Evolutionary conservation across 2,888 invertebrate genomes (phyloP).

Genomic region (Polietes domitor): DNA sequence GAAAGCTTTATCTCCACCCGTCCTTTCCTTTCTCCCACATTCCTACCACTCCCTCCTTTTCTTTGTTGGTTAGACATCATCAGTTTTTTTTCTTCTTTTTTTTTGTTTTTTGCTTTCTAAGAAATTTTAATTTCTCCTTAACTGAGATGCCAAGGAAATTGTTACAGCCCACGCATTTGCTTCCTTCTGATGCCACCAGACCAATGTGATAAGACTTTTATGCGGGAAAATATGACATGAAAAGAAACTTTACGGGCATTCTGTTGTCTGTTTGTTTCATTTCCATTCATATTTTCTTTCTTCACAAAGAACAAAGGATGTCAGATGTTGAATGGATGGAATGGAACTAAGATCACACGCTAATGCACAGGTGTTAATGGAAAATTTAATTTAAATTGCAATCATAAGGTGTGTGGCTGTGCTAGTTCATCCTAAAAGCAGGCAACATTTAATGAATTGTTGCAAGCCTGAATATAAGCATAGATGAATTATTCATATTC

Average conservation of each 20-base stretch:
- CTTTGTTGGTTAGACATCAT: no score
- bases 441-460: not conserved
- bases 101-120: no score
- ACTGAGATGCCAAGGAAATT: no score
- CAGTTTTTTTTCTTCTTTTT: no score
- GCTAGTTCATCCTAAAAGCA: not conserved
- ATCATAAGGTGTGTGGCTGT: not conserved
- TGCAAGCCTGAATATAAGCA: not conserved
- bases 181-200: no score
- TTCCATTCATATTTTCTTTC: not conserved
- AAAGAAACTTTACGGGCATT: not conserved
- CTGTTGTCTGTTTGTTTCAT: not conserved
- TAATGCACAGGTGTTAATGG: conserved; percentile 25
- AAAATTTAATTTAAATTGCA: conserved; percentile 22
- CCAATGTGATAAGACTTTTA: no score
- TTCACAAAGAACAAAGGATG: not conserved
- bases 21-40: no score
- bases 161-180: no score
- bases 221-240: conserved; percentile 4
- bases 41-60: no score
- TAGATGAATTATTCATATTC: no score
- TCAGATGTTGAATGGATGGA: not conserved
- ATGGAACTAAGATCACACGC: not conserved
- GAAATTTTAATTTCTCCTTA: no score
- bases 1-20: no score